A percentile compares a stretch with the other conserved stretches of the same genome.
Evolutionary conservation across 1,140 invertebrate genomes (phyloP).

Genomic region (Lepidurus packardi): DNA sequence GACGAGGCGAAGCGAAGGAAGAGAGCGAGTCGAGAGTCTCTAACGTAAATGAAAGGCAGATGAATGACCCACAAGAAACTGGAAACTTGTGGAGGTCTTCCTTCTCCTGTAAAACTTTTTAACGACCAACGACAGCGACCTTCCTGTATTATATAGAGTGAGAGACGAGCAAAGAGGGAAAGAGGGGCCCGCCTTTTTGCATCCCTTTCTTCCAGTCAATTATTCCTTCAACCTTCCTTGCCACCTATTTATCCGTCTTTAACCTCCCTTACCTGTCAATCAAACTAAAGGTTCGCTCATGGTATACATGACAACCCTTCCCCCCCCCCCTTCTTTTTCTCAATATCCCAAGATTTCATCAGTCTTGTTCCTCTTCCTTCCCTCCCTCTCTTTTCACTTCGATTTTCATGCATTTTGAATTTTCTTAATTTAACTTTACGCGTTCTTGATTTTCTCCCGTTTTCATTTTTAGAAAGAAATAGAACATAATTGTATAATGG

Average conservation of each 20-base stretch:
- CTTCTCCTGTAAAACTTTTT: background rate
- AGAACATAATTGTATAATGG: too few species aligned
- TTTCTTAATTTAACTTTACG: background rate
- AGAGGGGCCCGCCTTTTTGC: background rate
- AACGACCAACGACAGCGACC: conserved; percentile 9
- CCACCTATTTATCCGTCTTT: conserved; percentile 19
- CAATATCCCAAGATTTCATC: background rate
- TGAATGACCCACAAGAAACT: conserved; percentile 9
- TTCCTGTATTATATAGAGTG: background rate
- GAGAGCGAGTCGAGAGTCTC: background rate
- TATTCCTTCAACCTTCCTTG: conserved; percentile 19
- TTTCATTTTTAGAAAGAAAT: background rate
- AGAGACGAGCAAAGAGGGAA: too few species aligned
- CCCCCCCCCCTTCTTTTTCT: background rate
- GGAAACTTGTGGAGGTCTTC: background rate
- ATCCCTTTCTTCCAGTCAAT: background rate
- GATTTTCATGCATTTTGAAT: background rate
- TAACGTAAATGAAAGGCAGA: conserved; percentile 22
- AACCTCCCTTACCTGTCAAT: conserved; percentile 19
- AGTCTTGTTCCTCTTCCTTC: background rate
- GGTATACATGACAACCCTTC: background rate
- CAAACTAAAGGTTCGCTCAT: background rate
- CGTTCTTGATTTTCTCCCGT: background rate
- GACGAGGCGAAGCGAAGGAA: background rate
- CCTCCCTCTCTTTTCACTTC: background rate